Conservation (phyloP, 2,888 invertebrate species). For the Agrochola macilenta region DNA sequence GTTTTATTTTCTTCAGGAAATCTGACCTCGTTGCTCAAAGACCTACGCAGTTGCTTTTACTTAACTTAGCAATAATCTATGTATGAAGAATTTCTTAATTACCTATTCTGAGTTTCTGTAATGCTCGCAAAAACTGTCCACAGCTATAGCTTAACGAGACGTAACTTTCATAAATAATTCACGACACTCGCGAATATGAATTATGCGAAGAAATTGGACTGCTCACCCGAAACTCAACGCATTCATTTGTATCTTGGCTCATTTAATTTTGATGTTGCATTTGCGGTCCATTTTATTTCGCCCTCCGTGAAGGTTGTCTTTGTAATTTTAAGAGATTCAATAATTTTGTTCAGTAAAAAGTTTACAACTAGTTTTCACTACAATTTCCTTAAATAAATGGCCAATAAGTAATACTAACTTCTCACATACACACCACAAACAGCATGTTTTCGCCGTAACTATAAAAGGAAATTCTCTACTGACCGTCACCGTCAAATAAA, state of each 20-base stretch:
- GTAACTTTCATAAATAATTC: neutral
- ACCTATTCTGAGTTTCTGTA: neutral
- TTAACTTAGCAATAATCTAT: neutral
- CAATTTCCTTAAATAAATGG: neutral
- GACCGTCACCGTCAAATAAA: slow-evolving; percentile 62
- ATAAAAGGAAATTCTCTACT: slow-evolving; percentile 27
- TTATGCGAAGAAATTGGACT: neutral
- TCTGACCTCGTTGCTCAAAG: neutral
- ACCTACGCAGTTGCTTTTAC: no score
- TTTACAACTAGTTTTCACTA: neutral
- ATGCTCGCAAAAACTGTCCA: neutral
- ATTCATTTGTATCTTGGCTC: neutral
- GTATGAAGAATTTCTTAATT: neutral
- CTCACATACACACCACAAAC: neutral
- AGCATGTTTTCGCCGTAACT: neutral
- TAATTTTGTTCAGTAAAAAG: neutral
- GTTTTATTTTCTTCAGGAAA: neutral
- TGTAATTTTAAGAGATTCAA: neutral
- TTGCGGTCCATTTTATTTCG: neutral
- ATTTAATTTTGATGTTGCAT: neutral
- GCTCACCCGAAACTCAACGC: neutral
- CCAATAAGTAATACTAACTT: neutral
- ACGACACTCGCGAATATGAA: neutral
- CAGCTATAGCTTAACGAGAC: neutral
- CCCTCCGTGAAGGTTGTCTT: no score